These are phyloP conservation scores for Lysandra bellargus DNA, from an alignment of 2,888 invertebrate genomes.

Conservation along the genomic window DNA sequence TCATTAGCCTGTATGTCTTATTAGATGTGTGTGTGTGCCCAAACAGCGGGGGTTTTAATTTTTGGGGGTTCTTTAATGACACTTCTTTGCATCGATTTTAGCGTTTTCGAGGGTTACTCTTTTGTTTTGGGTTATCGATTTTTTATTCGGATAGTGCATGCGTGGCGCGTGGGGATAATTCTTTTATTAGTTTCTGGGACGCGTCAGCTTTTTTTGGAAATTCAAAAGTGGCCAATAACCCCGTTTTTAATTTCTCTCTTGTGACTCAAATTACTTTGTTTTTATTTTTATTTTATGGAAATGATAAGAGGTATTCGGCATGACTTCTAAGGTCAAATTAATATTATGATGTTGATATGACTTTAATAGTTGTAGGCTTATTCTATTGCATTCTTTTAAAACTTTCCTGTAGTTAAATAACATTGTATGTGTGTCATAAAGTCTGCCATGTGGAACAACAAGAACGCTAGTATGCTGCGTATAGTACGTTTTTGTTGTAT, in stretches of 20 bases:
- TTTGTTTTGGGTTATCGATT: slow-evolving; percentile 76
- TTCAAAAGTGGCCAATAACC: neutral
- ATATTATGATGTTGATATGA: too few relatives aligned
- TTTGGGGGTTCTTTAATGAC: slow-evolving; percentile 80
- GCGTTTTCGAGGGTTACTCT: slow-evolving; percentile 73
- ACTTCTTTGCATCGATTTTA: slow-evolving; percentile 79
- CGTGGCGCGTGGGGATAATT: slow-evolving; percentile 45
- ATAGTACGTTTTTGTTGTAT: too few relatives aligned
- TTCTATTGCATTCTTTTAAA: too few relatives aligned
- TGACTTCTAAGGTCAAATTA: too few relatives aligned
- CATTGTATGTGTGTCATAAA: too few relatives aligned
- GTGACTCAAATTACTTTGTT: too few relatives aligned
- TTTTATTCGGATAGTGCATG: slow-evolving; percentile 60
- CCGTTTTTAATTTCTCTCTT: neutral
- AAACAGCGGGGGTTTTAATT: slow-evolving; percentile 70
- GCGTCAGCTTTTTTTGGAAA: neutral
- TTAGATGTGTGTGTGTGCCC: slow-evolving; percentile 45
- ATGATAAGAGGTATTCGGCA: too few relatives aligned
- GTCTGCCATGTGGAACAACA: too few relatives aligned
- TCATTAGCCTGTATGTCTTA: slow-evolving; percentile 57
- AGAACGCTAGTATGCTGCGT: too few relatives aligned
- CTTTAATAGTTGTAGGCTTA: too few relatives aligned
- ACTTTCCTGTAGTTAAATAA: too few relatives aligned
- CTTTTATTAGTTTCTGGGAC: neutral
- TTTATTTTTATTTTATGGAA: too few relatives aligned